Evolutionary conservation across 2,113 vertebrate species (phyloP).

Genomic region (Bujurquina vittata): DNA sequence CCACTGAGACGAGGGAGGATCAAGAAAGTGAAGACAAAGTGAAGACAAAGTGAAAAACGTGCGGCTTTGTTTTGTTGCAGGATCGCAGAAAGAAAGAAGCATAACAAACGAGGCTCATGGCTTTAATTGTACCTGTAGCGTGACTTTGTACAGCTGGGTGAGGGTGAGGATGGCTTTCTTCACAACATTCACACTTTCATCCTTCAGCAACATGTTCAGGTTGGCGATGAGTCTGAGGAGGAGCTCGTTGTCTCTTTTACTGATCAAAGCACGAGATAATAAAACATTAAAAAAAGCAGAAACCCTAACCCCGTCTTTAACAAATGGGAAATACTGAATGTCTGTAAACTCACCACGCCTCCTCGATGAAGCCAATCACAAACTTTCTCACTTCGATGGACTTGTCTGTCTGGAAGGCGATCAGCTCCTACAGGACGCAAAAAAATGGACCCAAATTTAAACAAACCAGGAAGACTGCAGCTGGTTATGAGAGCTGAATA

Average conservation of each 20-base stretch:
- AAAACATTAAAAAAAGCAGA: neutral
- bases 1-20: slow-evolving; percentile 80
- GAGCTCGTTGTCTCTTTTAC: slow-evolving; percentile 94
- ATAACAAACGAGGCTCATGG: neutral
- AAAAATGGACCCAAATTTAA: neutral
- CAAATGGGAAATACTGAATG: neutral
- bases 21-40: neutral
- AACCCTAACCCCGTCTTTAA: neutral
- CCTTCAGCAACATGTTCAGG: slow-evolving; percentile 92
- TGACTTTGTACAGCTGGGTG: slow-evolving; percentile 93
- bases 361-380: slow-evolving; percentile 95
- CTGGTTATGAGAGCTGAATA: neutral
- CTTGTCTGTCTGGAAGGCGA: slow-evolving; percentile 93
- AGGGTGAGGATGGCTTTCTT: slow-evolving; percentile 95
- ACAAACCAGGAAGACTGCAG: neutral
- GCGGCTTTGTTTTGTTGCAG: no score
- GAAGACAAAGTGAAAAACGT: neutral
- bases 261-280: slow-evolving; percentile 47
- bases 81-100: neutral
- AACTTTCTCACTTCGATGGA: slow-evolving; percentile 93
- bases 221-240: slow-evolving; percentile 90
- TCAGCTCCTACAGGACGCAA: slow-evolving; percentile 84
- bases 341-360: slow-evolving; percentile 86
- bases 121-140: slow-evolving; percentile 84
- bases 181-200: slow-evolving; percentile 95